Evolutionary conservation across 2,888 invertebrate species (phyloP).

Genomic region (Drosophila tanythrix): DNA sequence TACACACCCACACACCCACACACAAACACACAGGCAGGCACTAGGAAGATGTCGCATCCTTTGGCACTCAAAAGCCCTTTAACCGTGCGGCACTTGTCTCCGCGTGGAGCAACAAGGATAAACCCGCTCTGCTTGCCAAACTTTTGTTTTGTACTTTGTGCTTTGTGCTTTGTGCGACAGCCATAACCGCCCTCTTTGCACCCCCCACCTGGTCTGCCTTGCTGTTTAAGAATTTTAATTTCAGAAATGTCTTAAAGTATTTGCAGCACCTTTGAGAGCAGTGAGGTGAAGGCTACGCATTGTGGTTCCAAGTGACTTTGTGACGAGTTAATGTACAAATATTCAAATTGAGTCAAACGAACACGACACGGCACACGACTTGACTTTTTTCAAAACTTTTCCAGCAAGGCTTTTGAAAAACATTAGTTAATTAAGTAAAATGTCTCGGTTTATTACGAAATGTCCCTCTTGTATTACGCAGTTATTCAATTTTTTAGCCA

Average conservation of each 20-base stretch:
- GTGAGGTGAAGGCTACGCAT: neutral
- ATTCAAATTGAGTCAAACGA: constrained; percentile 46
- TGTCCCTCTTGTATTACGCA: neutral
- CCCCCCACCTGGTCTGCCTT: neutral
- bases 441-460: neutral
- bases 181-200: neutral
- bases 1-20: neutral
- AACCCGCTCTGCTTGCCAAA: constrained; percentile 7
- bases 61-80: constrained; percentile 55
- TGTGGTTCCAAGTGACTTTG: constrained; percentile 52
- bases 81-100: constrained; percentile 53
- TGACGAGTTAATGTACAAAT: constrained; percentile 62
- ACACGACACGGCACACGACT: constrained; percentile 7
- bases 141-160: constrained; percentile 19
- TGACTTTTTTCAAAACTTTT: neutral
- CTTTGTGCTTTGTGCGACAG: neutral
- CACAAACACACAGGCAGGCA: neutral
- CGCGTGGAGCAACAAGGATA: constrained; percentile 20
- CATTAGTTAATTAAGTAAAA: constrained; percentile 24
- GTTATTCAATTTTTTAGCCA: neutral
- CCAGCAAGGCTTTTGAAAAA: neutral
- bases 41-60: constrained; percentile 29
- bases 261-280: constrained; percentile 3
- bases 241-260: constrained; percentile 37
- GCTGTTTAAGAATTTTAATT: constrained; percentile 45